Conservation (phyloP, 2,888 invertebrate species). For the Deilephila elpenor region DNA sequence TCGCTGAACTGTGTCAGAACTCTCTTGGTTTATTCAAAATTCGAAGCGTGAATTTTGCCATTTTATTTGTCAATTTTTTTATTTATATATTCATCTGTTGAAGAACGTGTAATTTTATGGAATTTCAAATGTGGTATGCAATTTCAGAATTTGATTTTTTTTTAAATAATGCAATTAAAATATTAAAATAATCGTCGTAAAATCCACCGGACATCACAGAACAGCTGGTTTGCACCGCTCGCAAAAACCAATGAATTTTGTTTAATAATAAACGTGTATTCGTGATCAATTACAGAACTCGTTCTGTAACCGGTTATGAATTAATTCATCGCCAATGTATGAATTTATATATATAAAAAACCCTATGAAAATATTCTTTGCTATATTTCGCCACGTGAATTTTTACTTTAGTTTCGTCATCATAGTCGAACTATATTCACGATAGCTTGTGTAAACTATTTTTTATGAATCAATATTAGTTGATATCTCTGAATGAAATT, state of each 20-base stretch:
- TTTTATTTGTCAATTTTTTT: not conserved
- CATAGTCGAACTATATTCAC: not conserved
- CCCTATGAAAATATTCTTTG: not conserved
- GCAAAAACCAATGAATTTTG: conserved; percentile 13
- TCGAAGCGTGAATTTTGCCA: not conserved
- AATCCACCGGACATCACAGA: not conserved
- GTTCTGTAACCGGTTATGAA: not conserved
- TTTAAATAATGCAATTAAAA: not conserved
- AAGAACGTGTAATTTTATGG: too few relatives aligned
- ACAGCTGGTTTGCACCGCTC: not conserved
- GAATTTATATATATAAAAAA: not conserved
- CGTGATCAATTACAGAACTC: conserved; percentile 19
- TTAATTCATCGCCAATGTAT: not conserved
- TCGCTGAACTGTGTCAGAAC: conserved; percentile 20
- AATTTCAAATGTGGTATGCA: too few relatives aligned
- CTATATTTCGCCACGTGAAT: too few relatives aligned
- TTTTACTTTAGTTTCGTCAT: not conserved
- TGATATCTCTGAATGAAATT: too few relatives aligned
- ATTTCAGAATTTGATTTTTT: too few relatives aligned
- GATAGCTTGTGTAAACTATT: not conserved
- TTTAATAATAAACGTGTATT: conserved; percentile 12
- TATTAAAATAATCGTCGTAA: not conserved
- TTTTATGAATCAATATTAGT: too few relatives aligned
- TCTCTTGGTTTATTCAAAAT: not conserved
- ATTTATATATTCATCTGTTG: not conserved